Evolutionary conservation across 2,888 invertebrate species (phyloP).

Genomic region (Amblyjoppa fuscipennis): DNA sequence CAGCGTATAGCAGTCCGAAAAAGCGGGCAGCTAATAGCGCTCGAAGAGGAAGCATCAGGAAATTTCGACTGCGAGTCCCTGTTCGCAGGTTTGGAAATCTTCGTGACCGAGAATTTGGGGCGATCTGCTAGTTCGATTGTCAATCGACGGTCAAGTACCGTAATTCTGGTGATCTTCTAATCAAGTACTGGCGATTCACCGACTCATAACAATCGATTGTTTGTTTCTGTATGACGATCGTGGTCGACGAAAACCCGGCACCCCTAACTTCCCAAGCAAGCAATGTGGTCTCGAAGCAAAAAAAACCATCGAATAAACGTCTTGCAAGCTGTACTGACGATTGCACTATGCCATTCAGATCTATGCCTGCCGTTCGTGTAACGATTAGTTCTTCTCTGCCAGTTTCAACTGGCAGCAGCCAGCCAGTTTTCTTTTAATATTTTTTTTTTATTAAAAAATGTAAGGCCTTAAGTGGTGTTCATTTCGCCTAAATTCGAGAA

Average conservation of each 20-base stretch:
- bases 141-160: conserved; percentile 51
- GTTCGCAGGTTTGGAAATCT: conserved; percentile 68
- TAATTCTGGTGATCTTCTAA: too few species aligned
- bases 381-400: too few species aligned
- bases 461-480: too few species aligned
- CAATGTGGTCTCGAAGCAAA: conserved; percentile 70
- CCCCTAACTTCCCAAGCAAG: conserved; percentile 75
- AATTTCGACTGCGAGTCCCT: too few species aligned
- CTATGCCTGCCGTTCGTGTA: neutral
- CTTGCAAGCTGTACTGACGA: conserved; percentile 73
- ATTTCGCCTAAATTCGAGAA: too few species aligned
- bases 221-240: conserved; percentile 73
- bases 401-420: too few species aligned
- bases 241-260: conserved; percentile 63
- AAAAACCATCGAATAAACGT: conserved; percentile 73
- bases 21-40: neutral
- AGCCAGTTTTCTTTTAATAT: too few species aligned
- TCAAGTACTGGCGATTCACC: too few species aligned
- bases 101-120: conserved; percentile 75
- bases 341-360: conserved; percentile 43
- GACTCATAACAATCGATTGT: neutral
- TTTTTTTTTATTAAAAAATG: too few species aligned
- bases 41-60: too few species aligned
- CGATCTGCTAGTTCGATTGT: conserved; percentile 76
- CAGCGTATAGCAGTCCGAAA: conserved; percentile 1